Evolutionary conservation across 2,888 invertebrate species (phyloP).

Genomic region (Phasia obesa): DNA sequence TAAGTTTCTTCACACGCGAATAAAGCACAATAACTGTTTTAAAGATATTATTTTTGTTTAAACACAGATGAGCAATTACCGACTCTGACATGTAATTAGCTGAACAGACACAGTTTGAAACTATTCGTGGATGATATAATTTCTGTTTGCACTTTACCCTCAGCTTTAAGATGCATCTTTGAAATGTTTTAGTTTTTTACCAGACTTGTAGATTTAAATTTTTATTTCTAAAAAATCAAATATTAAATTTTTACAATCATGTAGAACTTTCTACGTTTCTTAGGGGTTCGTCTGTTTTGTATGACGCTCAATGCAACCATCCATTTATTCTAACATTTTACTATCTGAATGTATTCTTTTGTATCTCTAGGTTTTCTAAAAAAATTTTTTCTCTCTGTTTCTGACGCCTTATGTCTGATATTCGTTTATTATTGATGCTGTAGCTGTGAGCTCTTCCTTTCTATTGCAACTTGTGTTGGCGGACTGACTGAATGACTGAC

Average conservation of each 20-base stretch:
- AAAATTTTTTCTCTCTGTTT: slow-evolving; percentile 27
- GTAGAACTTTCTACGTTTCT: too few relatives aligned
- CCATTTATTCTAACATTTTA: background rate
- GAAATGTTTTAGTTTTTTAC: too few relatives aligned
- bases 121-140: background rate
- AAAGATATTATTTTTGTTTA: too few relatives aligned
- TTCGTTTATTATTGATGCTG: slow-evolving; percentile 11
- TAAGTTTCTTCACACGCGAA: too few relatives aligned
- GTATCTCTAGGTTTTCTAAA: slow-evolving; percentile 55
- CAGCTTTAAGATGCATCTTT: too few relatives aligned
- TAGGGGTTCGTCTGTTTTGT: slow-evolving; percentile 38
- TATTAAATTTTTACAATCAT: too few relatives aligned
- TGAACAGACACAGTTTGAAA: too few relatives aligned
- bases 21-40: too few relatives aligned
- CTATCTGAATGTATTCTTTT: slow-evolving; percentile 43
- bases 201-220: too few relatives aligned
- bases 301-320: slow-evolving; percentile 15
- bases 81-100: too few relatives aligned
- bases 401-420: slow-evolving; percentile 63
- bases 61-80: too few relatives aligned
- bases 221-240: too few relatives aligned
- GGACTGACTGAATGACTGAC: slow-evolving; percentile 14
- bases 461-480: slow-evolving; percentile 36
- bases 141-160: background rate
- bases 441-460: slow-evolving; percentile 28